Base-by-base conservation (phyloP, 2,888 invertebrate species). In the Latrodectus elegans region DNA sequence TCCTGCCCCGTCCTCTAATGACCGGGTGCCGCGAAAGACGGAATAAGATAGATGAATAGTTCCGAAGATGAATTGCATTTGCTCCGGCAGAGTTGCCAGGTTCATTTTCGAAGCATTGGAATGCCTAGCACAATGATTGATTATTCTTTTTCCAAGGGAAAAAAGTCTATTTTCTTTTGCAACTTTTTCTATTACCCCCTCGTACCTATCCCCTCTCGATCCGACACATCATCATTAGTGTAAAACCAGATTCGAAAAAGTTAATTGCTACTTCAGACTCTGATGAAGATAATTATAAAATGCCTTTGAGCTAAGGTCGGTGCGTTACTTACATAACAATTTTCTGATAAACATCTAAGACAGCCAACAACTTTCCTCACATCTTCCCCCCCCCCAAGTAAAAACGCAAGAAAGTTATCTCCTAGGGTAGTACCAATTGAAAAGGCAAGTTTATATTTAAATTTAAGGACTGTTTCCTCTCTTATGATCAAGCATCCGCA, bases 41-140 rank as follows among this genome's bases (percentile, higher is more conserved):
- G 53, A 70, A 67, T 52, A 86, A 77, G 86, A 86, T 86, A 52
- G 86, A 86, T 86, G 86, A 81, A 86, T 86, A 76, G 81, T 76
- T 77, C 68, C 17, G 81, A 86, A 86, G 86, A 86, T 86, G 86
- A 86, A 86, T 86, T 86, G 81, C 86, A 81, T 86, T 86, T 81
- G 86, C 81, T 86, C 86, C 76, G 81, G 76, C 14, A 76, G 81
- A 86, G 86, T 86, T 86, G 86, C 81, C 70, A 77, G 86, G 86
- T 86, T 86, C 86, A 77, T 86, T 86, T 86, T 80, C 71, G 51
- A 75, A 74, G 73, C 38, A 60, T 51, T 10, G 86, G 86, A 86
- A 86, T 86, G 86, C 81, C 65, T 72, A 65, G 53, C 49, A 15
- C 64, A 52, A 81, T 81, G 86, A 86, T 86, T 86, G 81, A 86